Base-by-base conservation (phyloP, 2,888 invertebrate genomes). In the Euspilapteryx auroguttella region DNA sequence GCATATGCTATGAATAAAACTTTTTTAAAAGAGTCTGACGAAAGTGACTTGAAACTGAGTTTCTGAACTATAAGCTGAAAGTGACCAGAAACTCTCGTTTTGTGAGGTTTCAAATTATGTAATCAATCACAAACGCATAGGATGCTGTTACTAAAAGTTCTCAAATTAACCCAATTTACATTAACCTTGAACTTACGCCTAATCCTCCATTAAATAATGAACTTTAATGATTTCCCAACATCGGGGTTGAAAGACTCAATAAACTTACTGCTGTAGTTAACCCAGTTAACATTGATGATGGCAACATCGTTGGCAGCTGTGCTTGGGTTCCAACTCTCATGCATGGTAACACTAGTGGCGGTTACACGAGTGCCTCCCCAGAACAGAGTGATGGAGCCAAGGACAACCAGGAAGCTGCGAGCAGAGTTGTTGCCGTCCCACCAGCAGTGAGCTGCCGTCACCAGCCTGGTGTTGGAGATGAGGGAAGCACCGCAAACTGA, bases 401-500 rank as follows among this genome's bases (percentile, higher is more conserved):
- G 21, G 3, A 29, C 29, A 7, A 25, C 25, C 7, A 9, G 6
- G 20, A 20, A 20, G 20, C 9, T 6, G 6, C 11, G 7, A 12
- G 28, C 14, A 10, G 17, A 9, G 22, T 8, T 17, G 24, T 14
- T 12, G 20, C 20, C 29, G 12, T 24, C 24, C 17, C 9, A 9
- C 8, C n/a, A 4, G 17, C 27, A 24, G 15, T 26, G 24, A 22
- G 24, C 29, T 11, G 31, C 32, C 21, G 25, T 32, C 21, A 31
- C 3, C 2, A 44, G 36, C 1, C 41, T 45, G 21, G 2, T 48
- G 10, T 25, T 1, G 1, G 48, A 42, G 24, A 61, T 37, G 4
- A 62, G 30, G 2, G 48, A 46, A 3, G 41, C 58, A 2, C 64
- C 62, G 33, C 63, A 61, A 0, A 57, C 49, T 0, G 61, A 57